Evolutionary conservation across 2,888 invertebrate genomes (phyloP).

Genomic region (Phortica okadai): DNA sequence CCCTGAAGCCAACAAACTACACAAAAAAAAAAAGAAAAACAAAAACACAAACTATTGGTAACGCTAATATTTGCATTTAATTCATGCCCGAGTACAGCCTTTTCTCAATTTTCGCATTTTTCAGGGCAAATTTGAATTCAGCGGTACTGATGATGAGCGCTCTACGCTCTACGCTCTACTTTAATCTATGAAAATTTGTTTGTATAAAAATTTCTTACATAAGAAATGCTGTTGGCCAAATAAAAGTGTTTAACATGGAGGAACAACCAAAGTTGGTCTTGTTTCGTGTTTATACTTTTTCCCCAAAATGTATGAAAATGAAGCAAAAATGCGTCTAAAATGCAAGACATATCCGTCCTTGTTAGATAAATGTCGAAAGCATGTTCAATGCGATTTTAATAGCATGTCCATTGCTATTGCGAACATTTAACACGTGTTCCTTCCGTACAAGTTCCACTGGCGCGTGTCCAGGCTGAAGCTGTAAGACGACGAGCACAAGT

Average conservation of each 20-base stretch:
- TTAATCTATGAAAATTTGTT: too few relatives aligned
- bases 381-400: slow-evolving; percentile 49
- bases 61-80: background rate
- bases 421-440: slow-evolving; percentile 44
- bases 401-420: slow-evolving; percentile 47
- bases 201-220: too few relatives aligned
- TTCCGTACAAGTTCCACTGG: slow-evolving; percentile 29
- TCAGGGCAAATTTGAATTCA: background rate
- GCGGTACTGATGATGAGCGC: too few relatives aligned
- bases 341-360: slow-evolving; percentile 40
- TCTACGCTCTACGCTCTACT: too few relatives aligned
- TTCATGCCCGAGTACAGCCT: background rate
- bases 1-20: background rate
- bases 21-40: background rate
- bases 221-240: too few relatives aligned
- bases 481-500: background rate
- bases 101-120: background rate
- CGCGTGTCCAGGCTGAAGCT: slow-evolving; percentile 17
- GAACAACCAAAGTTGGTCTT: too few relatives aligned
- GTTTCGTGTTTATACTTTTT: too few relatives aligned
- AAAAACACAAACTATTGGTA: background rate
- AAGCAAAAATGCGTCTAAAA: background rate
- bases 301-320: background rate
- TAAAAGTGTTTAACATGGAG: too few relatives aligned
- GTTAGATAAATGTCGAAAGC: slow-evolving; percentile 49